phyloP scores from a whole-genome alignment of 2,888 invertebrate species.

The Macropis europaea region DNA sequence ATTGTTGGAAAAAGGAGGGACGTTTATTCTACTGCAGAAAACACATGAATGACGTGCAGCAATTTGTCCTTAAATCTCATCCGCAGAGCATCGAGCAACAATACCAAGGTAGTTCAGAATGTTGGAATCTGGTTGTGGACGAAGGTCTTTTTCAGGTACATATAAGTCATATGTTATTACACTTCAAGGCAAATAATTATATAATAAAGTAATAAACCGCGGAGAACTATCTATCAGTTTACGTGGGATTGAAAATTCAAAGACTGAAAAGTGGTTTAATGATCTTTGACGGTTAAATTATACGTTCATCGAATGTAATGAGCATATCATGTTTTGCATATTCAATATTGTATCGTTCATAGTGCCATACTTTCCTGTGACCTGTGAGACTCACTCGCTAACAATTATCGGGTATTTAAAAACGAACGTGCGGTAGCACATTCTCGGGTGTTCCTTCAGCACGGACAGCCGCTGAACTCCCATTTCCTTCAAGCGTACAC shows the following conservation, averaged over 20 bases:
- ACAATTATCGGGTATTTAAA: too few species aligned
- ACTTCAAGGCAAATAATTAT: conserved; percentile 25
- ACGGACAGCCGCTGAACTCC: too few species aligned
- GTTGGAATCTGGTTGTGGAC: conserved; percentile 75
- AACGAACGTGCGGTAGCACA: too few species aligned
- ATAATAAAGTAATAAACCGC: background rate
- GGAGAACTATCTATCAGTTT: conserved; percentile 21
- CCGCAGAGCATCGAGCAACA: conserved; percentile 59
- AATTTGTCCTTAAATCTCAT: conserved; percentile 66
- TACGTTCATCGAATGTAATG: background rate
- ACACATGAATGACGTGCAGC: conserved; percentile 76
- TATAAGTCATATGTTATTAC: background rate
- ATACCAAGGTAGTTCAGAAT: conserved; percentile 71
- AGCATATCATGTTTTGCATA: background rate
- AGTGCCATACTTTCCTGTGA: too few species aligned
- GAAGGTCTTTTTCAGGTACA: conserved; percentile 74
- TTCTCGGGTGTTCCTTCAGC: too few species aligned
- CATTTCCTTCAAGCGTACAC: too few species aligned
- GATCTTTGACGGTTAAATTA: conserved; percentile 8
- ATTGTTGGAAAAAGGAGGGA: background rate
- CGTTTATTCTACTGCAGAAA: conserved; percentile 12
- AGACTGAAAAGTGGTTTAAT: conserved; percentile 12
- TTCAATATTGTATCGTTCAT: too few species aligned
- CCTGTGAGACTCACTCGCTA: too few species aligned
- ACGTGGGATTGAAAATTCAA: background rate